phyloP scores from a whole-genome alignment of 2,797 vertebrate genomes.

The Falco columbarius region DNA sequence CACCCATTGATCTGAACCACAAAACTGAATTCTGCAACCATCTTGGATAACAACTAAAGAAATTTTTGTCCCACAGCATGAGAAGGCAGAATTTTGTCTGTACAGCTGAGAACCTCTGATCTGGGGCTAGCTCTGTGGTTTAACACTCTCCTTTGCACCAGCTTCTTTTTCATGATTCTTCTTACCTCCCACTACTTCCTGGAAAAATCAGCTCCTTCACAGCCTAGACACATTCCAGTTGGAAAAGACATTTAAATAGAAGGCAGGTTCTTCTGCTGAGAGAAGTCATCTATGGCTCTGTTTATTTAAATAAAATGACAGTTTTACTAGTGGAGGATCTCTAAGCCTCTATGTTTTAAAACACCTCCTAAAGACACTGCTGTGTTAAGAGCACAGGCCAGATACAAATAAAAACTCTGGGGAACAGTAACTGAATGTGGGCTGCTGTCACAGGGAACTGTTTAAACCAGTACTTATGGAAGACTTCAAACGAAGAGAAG shows the following conservation, averaged over 20 bases:
- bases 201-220: conserved; percentile 21
- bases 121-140: background rate
- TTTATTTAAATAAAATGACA: background rate
- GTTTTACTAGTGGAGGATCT: background rate
- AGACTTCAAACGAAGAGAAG: background rate
- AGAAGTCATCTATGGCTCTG: background rate
- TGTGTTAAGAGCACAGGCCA: background rate
- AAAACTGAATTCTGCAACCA: background rate
- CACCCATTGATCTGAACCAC: fast-evolving
- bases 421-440: background rate
- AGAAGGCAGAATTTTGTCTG: background rate
- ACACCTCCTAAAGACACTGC: background rate
- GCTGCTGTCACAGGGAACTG: background rate
- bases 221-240: background rate
- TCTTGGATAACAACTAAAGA: background rate
- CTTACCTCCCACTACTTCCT: conserved; percentile 31
- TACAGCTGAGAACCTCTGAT: background rate
- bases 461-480: background rate
- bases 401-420: background rate
- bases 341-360: background rate
- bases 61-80: background rate
- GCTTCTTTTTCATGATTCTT: conserved; percentile 6
- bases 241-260: conserved; percentile 12
- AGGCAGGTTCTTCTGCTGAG: background rate
- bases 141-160: background rate